Evolutionary conservation across 2,888 invertebrate genomes (phyloP).

Genomic region (Alloscopus bannaensis): DNA sequence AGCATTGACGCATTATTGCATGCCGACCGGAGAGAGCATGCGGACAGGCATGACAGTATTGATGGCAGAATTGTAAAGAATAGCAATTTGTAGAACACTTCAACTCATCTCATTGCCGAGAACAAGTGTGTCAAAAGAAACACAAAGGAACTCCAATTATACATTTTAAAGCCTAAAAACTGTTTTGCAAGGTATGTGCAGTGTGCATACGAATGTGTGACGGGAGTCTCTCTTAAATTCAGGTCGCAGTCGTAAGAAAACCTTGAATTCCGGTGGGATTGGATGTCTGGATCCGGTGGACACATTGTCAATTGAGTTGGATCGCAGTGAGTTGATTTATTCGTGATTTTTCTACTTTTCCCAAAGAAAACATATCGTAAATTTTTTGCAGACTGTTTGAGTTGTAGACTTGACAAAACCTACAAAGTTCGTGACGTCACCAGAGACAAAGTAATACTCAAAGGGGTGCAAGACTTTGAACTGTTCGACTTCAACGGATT

Average conservation of each 20-base stretch:
- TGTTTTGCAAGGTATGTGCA: background rate
- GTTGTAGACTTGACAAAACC: slow-evolving; percentile 55
- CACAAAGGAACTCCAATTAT: too few species aligned
- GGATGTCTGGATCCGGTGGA: slow-evolving; percentile 46
- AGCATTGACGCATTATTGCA: too few species aligned
- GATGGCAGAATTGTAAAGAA: too few species aligned
- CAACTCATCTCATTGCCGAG: background rate
- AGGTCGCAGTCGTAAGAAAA: slow-evolving; percentile 48
- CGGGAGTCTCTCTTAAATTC: background rate
- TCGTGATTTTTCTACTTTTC: background rate
- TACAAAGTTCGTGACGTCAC: slow-evolving; percentile 57
- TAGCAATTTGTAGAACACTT: too few species aligned
- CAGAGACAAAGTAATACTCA: slow-evolving; percentile 59
- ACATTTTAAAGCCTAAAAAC: too few species aligned
- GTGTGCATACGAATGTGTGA: background rate
- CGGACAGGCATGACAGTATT: too few species aligned
- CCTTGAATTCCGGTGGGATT: slow-evolving; percentile 23
- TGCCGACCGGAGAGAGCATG: too few species aligned
- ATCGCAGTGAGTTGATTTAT: slow-evolving; percentile 30
- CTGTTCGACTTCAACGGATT: slow-evolving; percentile 53
- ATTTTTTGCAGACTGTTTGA: slow-evolving; percentile 41
- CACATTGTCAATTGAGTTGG: slow-evolving; percentile 38
- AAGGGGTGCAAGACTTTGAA: slow-evolving; percentile 61
- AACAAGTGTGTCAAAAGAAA: background rate
- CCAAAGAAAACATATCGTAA: background rate